A percentile compares a stretch with the other conserved stretches of the same genome.
Evolutionary conservation across 2,888 invertebrate species (phyloP).

Genomic region (Dicycla oo): DNA sequence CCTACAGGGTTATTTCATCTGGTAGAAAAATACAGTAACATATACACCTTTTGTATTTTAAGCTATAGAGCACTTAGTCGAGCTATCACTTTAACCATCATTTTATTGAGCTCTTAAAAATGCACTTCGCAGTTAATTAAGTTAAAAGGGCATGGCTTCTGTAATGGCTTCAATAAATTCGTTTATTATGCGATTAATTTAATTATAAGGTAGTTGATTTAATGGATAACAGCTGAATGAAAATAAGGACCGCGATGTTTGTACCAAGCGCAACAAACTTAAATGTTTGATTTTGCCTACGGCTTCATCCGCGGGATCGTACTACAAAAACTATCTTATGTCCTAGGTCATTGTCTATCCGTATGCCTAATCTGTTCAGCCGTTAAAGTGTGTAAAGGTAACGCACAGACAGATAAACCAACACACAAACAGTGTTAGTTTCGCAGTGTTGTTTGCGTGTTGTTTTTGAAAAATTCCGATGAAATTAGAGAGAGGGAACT

Average conservation of each 20-base stretch:
- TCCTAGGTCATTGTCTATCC: neutral
- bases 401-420: neutral
- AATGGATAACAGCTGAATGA: constrained; percentile 15
- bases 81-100: constrained; percentile 27
- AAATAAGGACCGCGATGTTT: neutral
- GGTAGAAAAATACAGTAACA: neutral
- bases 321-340: neutral
- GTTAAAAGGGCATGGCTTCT: constrained; percentile 27
- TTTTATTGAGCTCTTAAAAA: constrained; percentile 54
- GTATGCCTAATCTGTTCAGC: neutral
- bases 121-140: constrained; percentile 57
- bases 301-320: no score
- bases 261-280: neutral
- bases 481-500: neutral
- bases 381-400: neutral
- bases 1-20: neutral
- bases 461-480: neutral
- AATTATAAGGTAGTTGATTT: constrained; percentile 9
- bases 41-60: neutral
- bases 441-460: no score
- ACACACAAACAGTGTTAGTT: no score
- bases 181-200: constrained; percentile 28
- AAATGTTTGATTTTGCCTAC: no score
- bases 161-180: constrained; percentile 24
- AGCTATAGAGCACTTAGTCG: constrained; percentile 11